Evolutionary conservation across 2,797 vertebrate genomes (phyloP).

Genomic region (Pseudochirops corinnae): DNA sequence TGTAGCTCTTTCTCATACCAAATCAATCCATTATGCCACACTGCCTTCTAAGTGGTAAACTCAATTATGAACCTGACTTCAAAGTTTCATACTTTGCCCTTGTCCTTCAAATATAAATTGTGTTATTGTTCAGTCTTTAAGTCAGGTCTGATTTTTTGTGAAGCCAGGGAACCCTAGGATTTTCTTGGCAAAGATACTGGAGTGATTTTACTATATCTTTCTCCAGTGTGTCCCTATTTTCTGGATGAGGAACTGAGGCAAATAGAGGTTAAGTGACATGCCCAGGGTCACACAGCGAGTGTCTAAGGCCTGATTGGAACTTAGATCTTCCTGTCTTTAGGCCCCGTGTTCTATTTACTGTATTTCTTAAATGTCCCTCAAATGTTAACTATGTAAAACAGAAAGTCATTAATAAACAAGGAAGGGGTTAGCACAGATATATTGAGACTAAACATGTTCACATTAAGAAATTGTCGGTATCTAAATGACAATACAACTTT

Average conservation of each 20-base stretch:
- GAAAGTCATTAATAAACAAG: neutral
- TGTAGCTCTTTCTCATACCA: neutral
- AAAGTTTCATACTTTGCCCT: neutral
- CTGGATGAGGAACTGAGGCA: neutral
- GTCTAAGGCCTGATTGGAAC: neutral
- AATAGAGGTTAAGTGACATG: neutral
- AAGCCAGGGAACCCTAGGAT: neutral
- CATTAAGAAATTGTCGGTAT: neutral
- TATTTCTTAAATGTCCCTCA: neutral
- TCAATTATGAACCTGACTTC: neutral
- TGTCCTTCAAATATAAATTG: neutral
- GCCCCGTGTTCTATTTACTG: neutral
- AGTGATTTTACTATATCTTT: neutral
- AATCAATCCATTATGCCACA: neutral
- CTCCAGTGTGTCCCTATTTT: neutral
- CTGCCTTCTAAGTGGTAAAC: neutral
- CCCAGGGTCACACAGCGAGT: neutral
- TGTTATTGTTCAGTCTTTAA: neutral
- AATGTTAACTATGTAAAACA: neutral
- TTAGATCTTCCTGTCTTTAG: neutral
- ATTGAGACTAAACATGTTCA: neutral
- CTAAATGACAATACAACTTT: neutral
- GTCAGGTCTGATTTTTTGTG: neutral
- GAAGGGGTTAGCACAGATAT: neutral
- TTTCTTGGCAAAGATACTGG: neutral